Evolutionary conservation across 2,113 vertebrate species (phyloP).

Genomic region (Camarhynchus parvulus): DNA sequence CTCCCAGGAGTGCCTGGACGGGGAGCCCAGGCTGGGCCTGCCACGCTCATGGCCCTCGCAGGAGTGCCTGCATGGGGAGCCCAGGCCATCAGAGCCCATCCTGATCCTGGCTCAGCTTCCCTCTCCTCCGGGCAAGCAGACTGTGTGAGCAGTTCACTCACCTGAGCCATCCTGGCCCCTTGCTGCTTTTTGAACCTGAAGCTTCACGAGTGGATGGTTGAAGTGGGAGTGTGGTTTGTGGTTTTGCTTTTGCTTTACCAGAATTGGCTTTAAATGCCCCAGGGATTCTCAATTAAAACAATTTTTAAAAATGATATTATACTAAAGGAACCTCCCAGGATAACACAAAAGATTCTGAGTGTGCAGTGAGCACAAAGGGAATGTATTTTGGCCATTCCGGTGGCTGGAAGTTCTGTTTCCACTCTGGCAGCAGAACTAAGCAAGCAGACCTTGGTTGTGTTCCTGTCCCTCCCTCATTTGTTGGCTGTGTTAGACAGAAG

Average conservation of each 20-base stretch:
- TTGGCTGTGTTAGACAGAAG: not conserved
- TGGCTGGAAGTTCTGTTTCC: not conserved
- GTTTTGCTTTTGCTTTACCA: not conserved
- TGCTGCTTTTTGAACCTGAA: not conserved
- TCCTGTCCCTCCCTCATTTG: not conserved
- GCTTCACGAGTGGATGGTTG: not conserved
- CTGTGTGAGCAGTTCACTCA: rapidly evolving
- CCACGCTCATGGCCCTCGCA: rapidly evolving
- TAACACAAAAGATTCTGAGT: not conserved
- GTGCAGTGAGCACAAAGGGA: not conserved
- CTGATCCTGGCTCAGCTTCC: not conserved
- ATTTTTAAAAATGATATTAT: not conserved
- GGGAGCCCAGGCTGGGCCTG: too few species aligned
- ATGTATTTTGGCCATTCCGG: not conserved
- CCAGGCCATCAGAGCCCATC: rapidly evolving
- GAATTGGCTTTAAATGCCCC: not conserved
- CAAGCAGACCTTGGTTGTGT: not conserved
- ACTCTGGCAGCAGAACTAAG: slow-evolving; percentile 28
- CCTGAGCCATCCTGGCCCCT: not conserved
- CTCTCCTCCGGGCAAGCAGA: not conserved
- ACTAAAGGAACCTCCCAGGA: not conserved
- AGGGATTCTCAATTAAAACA: not conserved
- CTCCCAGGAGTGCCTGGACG: too few species aligned
- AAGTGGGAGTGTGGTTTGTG: not conserved
- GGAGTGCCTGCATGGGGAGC: not conserved